These are phyloP conservation scores for Malurus elegans DNA, from an alignment of 2,113 vertebrate species.

Conservation along the genomic window DNA sequence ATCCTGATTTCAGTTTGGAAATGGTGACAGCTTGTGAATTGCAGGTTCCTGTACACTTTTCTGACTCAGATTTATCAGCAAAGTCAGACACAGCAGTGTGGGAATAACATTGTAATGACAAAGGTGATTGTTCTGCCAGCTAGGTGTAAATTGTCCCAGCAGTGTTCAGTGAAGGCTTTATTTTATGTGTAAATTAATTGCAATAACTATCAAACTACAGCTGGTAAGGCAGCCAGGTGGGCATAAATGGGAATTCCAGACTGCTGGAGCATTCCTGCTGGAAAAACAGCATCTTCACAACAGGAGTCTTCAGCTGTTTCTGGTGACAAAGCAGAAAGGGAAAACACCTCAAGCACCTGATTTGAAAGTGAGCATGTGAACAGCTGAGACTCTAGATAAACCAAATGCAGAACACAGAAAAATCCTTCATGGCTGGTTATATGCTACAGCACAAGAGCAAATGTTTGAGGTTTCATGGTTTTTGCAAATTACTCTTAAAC, in stretches of 20 bases:
- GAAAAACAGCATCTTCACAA: neutral
- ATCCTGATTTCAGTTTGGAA: neutral
- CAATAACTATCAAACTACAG: conserved; percentile 62
- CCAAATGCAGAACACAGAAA: neutral
- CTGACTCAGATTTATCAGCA: conserved; percentile 32
- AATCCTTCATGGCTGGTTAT: neutral
- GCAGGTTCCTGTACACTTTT: neutral
- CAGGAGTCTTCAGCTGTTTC: neutral
- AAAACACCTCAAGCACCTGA: neutral
- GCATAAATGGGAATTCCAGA: conserved; percentile 33
- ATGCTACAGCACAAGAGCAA: neutral
- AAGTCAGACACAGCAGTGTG: neutral
- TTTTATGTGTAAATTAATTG: conserved; percentile 71
- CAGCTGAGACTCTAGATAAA: neutral
- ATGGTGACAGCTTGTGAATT: neutral
- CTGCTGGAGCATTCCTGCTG: conserved; percentile 8
- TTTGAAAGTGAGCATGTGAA: neutral
- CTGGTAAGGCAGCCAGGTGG: conserved; percentile 49
- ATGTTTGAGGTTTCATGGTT: neutral
- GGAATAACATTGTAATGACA: conserved; percentile 41
- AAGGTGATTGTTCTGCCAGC: conserved; percentile 50
- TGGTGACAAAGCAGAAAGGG: neutral
- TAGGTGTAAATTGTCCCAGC: conserved; percentile 56
- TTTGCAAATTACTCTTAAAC: neutral
- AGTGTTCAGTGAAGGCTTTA: conserved; percentile 36